These are phyloP conservation scores for Graptemys geographica DNA, from an alignment of 2,797 vertebrate species.

Conservation along the genomic window DNA sequence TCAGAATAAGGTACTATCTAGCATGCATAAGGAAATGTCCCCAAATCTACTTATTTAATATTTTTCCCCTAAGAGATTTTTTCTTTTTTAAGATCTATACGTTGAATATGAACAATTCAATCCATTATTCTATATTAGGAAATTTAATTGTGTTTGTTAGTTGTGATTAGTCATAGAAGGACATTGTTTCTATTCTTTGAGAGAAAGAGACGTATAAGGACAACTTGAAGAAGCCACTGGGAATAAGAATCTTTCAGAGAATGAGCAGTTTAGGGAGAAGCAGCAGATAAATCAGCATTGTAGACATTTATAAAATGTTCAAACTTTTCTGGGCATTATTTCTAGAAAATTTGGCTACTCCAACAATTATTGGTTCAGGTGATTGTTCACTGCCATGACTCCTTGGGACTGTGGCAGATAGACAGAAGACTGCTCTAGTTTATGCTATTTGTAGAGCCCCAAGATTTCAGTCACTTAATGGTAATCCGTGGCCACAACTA, in stretches of 20 bases:
- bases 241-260: neutral
- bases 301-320: neutral
- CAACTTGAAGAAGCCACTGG: neutral
- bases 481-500: neutral
- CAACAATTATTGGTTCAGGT: neutral
- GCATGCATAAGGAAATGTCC: neutral
- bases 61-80: neutral
- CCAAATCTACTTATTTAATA: neutral
- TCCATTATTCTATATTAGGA: neutral
- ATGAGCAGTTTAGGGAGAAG: neutral
- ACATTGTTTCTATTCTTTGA: neutral
- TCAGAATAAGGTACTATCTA: neutral
- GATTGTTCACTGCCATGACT: neutral
- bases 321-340: neutral
- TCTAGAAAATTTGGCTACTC: neutral
- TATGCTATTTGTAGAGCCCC: neutral
- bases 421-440: no score
- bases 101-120: neutral
- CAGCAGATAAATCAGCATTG: neutral
- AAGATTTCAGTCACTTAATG: neutral
- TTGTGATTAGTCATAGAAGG: neutral
- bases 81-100: neutral
- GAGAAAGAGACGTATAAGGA: neutral
- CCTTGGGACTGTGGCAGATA: neutral
- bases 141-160: neutral